phyloP scores from a whole-genome alignment of 2,888 invertebrate species.

The Drosophila parthenogenetica region DNA sequence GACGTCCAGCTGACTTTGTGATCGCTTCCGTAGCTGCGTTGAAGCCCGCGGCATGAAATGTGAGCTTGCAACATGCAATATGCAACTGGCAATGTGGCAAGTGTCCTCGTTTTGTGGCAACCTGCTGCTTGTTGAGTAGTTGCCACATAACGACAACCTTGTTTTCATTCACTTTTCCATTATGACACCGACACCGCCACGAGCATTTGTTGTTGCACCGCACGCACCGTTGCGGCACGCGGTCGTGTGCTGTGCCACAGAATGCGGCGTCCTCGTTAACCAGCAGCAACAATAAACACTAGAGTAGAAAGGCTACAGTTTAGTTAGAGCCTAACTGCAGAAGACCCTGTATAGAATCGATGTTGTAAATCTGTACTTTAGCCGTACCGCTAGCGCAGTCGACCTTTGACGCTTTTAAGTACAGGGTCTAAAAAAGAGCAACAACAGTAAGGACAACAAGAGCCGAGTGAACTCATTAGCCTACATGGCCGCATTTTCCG shows the following conservation, averaged over 20 bases:
- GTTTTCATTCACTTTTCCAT: constrained; percentile 48
- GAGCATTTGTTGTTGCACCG: constrained; percentile 41
- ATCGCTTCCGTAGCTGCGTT: constrained; percentile 3
- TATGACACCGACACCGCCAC: constrained; percentile 60
- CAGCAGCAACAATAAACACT: constrained; percentile 26
- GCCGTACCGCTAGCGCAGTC: too few relatives aligned
- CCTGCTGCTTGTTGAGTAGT: constrained; percentile 15
- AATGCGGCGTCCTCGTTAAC: constrained; percentile 60
- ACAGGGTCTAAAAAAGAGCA: constrained; percentile 17
- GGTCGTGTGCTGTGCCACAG: constrained; percentile 25
- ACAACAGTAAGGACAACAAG: constrained; percentile 17
- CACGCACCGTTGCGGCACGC: not conserved
- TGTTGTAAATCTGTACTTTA: too few relatives aligned
- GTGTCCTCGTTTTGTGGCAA: constrained; percentile 24
- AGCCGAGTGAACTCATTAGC: constrained; percentile 70
- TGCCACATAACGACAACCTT: constrained; percentile 37
- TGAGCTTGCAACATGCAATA: constrained; percentile 15
- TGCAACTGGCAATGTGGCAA: constrained; percentile 7
- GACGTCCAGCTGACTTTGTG: constrained; percentile 26
- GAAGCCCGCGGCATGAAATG: not conserved
- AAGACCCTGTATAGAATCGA: not conserved
- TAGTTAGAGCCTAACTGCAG: not conserved
- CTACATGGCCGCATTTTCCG: constrained; percentile 78
- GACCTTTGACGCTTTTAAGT: not conserved
- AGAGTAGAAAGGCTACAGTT: not conserved